Evolutionary conservation across 2,797 vertebrate genomes (phyloP), one percentile per base, ranked within the genome.

Genomic region (Eospalax fontanierii): DNA sequence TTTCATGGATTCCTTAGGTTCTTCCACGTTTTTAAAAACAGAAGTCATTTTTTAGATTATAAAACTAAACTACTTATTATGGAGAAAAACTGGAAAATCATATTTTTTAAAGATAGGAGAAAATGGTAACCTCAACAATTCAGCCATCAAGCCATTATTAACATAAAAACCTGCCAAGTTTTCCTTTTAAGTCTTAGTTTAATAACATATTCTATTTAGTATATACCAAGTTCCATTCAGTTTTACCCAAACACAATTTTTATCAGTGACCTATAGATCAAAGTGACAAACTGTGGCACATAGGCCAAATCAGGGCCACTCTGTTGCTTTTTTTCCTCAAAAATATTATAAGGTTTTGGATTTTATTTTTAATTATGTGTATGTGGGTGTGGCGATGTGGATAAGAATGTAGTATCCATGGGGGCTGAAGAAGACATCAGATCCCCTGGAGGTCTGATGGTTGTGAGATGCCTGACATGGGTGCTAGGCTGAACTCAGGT

Each of bases 11-110:
- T 71, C 22, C 66, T 93, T 87, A 30, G 70, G 22, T 78, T 84
- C 35, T 78, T 28, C 61, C 19, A 87, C 54, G 14, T 71, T 74
- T 95, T 61, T 40, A 50, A 66, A 86, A 80, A 76, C 6, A 71
- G 15, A 95, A 88, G 63, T 43, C 65, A 54, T 35, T 89, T 54
- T 93, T 88, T 76, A 94, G 18, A 59, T 73, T 35, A 21, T 66
- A 86, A 79, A 96, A 86, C 40, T 90, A 43, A 73, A 87, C 28
- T 38, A 91, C 65, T 90, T 84, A 71, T 93, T 71, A 3, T 92
- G 73, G 81, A 70, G 28, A 95, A 87, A 87, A 40, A 82, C 78
- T 86, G 40, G 57, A 38, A 95, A 79, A 87, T 43, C 63, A 28
- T 35, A 59, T 54, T 68, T 90, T 88, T 87, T 12, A 74, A 82